Evolutionary conservation across 2,113 vertebrate genomes (phyloP), one percentile per base, ranked within the genome.

Genomic region (Hippocampus guttulatus): DNA sequence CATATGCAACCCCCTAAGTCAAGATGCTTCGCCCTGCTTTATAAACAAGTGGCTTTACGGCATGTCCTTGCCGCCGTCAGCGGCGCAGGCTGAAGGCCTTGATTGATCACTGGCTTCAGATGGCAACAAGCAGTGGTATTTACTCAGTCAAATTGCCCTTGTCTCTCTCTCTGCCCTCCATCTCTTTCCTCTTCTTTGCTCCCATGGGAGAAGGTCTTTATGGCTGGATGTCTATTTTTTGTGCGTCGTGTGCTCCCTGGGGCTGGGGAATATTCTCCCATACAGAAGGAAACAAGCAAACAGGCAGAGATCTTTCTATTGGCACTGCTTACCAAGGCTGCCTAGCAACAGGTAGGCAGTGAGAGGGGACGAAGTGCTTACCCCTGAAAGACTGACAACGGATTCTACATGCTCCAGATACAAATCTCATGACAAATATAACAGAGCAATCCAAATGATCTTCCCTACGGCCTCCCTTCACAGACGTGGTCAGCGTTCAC

Each of bases 121-220:
- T 87, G 88, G 85, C 86, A 88, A 84, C 87, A 83, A 81, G 79
- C 80, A 68, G 69, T 20, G 57, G 80, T 87, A 87, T 90, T 91
- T 89, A 89, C 90, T 84, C 83, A 67, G 77, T 81, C 84, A 90
- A 91, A 88, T 88, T 86, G 85, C 86, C 88, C 88, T 89, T 85
- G 84, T 88, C 84, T 85, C 70, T 27, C 25, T 77, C 69, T 57
- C 67, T 64, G 71, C 74, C 68, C 68, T 71, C 73, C 60, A 54
- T 74, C 70, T 76, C 67, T 23, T 69, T 45, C 47, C 58, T 62
- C 30, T 55, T 62, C 68, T n/a, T 52, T 58, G 18, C 38, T 45
- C 55, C 62, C 67, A 58, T 63, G 75, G 12, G 76, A 73, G 72
- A 76, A 55, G 69, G 81, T 74, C 88, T 80, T 81, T 77, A 83